Base-by-base conservation (phyloP, 2,888 invertebrate species). In the Eupithecia dodoneata region DNA sequence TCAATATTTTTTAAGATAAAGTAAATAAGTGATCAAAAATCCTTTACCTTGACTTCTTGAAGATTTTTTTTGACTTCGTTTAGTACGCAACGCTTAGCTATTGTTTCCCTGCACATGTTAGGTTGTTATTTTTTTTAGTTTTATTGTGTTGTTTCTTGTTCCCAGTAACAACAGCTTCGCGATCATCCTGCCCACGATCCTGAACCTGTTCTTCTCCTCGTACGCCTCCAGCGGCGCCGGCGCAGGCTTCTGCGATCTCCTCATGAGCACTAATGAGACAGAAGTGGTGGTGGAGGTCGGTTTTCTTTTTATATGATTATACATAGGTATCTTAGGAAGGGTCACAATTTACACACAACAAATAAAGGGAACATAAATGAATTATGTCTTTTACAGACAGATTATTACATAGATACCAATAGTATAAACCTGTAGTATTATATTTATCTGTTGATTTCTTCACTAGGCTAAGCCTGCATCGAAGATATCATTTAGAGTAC, bases 161-260 rank as follows among this genome's bases (percentile, higher is more conserved):
- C 75, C 0, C 85, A 96, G 96, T 7, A 95, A 95, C 81, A 95
- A 95, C 83, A 95, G 96, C 80, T 93, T 96, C 80, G 93, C 95
- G 1, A 94, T 96, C 84, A 96, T 96, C 88, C 89, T 96, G 80
- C 96, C 96, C 13, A 95, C 96, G 59, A 96, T 96, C 65, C 90
- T 96, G 83, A 96, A 96, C 85, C 91, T 92, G 69, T 95, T 96
- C 90, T 93, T 94, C 86, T 90, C 91, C 2, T 92, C 93, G 15
- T 93, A 91, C 80, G 90, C 91, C 0, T 85, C 87, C 67, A 90
- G 90, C 74, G 85, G 78, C 9, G 83, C 81, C 0, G 89, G 86
- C 59, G 87, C 87, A 4, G 88, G 92, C 3, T 93, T 94, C 84
- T 94, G 93, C 49, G 89, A 92, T 15, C 87, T 94, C 3, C 90